Conservation (phyloP, 2,113 vertebrate genomes). For the Scytalopus superciliaris region DNA sequence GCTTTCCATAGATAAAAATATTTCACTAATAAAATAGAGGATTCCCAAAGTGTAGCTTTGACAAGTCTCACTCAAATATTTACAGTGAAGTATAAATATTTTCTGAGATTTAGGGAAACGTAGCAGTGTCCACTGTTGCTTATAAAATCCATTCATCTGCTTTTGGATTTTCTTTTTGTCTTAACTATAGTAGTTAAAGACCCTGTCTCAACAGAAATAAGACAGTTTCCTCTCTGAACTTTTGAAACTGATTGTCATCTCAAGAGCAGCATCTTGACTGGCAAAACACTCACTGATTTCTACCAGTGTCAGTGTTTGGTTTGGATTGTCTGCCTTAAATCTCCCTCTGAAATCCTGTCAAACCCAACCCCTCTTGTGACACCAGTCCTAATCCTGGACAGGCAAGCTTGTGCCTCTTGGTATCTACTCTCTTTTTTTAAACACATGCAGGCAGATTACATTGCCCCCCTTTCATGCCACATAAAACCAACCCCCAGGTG, state of each 20-base stretch:
- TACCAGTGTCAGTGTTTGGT: neutral
- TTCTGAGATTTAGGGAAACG: neutral
- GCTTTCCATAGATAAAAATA: neutral
- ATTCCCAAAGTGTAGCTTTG: neutral
- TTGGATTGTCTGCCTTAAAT: neutral
- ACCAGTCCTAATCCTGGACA: neutral
- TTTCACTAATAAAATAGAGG: neutral
- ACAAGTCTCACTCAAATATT: neutral
- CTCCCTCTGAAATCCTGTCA: neutral
- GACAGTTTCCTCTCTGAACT: neutral
- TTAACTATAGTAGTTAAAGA: neutral
- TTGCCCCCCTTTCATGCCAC: neutral
- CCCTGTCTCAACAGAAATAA: neutral
- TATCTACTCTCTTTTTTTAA: neutral
- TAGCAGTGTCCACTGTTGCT: neutral
- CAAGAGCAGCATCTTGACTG: neutral
- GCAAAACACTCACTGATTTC: neutral
- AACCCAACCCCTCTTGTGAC: neutral
- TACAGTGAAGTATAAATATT: neutral
- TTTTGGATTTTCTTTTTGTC: neutral
- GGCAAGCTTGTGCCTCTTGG: neutral
- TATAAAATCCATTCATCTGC: neutral
- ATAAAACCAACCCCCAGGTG: neutral
- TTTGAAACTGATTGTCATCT: neutral
- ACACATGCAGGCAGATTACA: neutral